phyloP scores from a whole-genome alignment of 2,888 invertebrate species.

The Zele albiditarsus region DNA sequence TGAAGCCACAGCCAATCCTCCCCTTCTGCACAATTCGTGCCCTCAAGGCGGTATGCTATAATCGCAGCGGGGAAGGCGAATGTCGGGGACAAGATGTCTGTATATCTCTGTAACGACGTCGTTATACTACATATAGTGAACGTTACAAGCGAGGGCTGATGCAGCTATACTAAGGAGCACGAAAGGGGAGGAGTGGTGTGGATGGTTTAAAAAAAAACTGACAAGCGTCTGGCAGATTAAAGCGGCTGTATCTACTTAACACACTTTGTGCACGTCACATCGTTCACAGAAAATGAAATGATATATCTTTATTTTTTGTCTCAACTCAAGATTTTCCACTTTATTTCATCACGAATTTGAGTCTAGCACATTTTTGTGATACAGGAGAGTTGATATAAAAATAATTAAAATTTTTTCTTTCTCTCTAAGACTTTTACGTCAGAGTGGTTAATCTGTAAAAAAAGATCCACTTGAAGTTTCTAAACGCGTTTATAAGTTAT shows the following conservation, averaged over 20 bases:
- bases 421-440: conserved; percentile 14
- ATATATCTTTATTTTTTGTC: background rate
- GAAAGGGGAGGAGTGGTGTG: conserved; percentile 31
- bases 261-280: background rate
- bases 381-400: too few species aligned
- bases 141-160: conserved; percentile 6
- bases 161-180: conserved; percentile 46
- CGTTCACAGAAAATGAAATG: background rate
- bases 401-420: too few species aligned
- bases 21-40: conserved; percentile 14
- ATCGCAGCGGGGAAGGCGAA: conserved; percentile 62
- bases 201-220: conserved; percentile 3
- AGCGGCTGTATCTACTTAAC: background rate
- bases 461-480: conserved; percentile 41
- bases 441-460: background rate
- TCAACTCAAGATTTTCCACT: background rate
- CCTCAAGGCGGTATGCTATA: conserved; percentile 65
- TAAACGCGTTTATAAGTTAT: conserved; percentile 47
- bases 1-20: conserved; percentile 64
- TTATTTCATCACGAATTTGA: too few species aligned
- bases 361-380: too few species aligned
- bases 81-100: conserved; percentile 65
- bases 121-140: conserved; percentile 61
- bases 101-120: conserved; percentile 71
- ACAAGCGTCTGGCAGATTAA: conserved; percentile 14